Conservation (phyloP, 2,797 vertebrate species). For the Pantherophis vulpinus region DNA sequence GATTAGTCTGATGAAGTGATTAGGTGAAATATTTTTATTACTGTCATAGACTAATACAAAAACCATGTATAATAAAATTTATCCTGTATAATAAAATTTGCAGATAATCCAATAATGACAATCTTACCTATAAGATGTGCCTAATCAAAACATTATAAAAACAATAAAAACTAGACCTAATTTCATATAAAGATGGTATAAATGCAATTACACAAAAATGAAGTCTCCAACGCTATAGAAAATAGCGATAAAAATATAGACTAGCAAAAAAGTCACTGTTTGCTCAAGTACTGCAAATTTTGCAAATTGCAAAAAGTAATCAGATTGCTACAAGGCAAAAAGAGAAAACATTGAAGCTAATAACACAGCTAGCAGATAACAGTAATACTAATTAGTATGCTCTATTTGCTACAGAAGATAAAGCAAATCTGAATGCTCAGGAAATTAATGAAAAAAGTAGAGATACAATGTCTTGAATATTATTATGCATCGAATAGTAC, state of each 20-base stretch:
- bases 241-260: not conserved
- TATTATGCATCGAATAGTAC: not conserved
- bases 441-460: not conserved
- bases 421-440: not conserved
- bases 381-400: not conserved
- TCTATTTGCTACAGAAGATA: not conserved
- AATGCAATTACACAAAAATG: not conserved
- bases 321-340: not conserved
- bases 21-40: not conserved
- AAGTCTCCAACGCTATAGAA: not conserved
- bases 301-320: not conserved
- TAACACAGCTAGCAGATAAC: slow-evolving; percentile 21
- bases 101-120: not conserved
- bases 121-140: not conserved
- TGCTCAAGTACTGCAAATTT: not conserved
- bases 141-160: not conserved
- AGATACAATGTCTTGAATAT: not conserved
- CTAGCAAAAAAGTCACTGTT: not conserved
- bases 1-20: not conserved
- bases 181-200: not conserved
- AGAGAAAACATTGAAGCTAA: not conserved
- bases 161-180: not conserved
- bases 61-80: not conserved
- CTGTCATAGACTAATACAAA: not conserved
- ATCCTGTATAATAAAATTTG: not conserved